These are phyloP conservation scores for Entomobrya proxima DNA, from an alignment of 2,888 invertebrate genomes.

Conservation along the genomic window DNA sequence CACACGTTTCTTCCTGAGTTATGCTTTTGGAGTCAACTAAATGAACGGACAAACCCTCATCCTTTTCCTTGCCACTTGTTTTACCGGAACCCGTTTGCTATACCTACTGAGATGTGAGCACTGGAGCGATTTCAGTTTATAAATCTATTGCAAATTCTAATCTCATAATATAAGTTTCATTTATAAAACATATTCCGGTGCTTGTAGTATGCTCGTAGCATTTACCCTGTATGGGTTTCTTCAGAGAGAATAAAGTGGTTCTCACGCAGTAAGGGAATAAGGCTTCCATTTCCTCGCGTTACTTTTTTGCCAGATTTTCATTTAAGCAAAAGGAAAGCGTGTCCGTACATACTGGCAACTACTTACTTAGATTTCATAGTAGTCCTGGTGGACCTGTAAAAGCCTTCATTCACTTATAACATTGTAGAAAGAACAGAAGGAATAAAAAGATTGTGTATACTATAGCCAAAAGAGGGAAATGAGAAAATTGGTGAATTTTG, in stretches of 20 bases:
- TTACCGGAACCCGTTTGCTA: not conserved
- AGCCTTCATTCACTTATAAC: constrained; percentile 36
- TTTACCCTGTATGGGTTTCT: no score
- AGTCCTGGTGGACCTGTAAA: constrained; percentile 50
- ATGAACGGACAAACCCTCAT: constrained; percentile 33
- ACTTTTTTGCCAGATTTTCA: not conserved
- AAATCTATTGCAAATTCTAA: not conserved
- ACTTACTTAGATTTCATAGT: constrained; percentile 31
- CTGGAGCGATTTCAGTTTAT: not conserved
- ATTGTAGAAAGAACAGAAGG: constrained; percentile 6
- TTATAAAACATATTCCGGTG: not conserved
- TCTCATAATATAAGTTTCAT: not conserved
- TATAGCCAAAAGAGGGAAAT: constrained; percentile 35
- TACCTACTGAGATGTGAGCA: not conserved
- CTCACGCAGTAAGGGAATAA: not conserved
- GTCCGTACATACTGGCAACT: not conserved
- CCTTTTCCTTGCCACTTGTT: constrained; percentile 11
- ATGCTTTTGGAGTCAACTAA: constrained; percentile 20
- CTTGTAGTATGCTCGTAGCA: no score
- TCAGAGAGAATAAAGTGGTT: not conserved
- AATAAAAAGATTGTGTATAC: constrained; percentile 9
- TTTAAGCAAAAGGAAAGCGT: not conserved
- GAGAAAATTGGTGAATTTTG: constrained; percentile 59
- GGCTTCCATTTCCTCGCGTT: not conserved
- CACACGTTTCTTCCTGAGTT: constrained; percentile 8